Base-by-base conservation (phyloP, 2,888 invertebrate genomes). In the Trichogramma dendrolimi region DNA sequence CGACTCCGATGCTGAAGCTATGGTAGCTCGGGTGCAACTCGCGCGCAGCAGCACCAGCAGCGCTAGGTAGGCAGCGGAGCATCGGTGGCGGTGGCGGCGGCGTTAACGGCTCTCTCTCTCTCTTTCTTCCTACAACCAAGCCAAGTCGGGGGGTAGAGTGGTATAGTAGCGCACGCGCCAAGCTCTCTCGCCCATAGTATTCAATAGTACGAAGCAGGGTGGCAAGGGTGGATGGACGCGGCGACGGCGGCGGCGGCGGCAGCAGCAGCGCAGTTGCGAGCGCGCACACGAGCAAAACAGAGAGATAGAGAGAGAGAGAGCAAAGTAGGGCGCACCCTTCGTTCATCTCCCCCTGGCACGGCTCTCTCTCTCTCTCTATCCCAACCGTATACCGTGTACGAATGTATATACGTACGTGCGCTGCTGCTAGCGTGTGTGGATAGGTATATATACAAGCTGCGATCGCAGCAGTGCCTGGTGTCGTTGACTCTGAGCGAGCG, bases 261-360 rank as follows among this genome's bases (percentile, higher is more conserved):
- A 4, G 42, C 49, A 38, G 42, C 53, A 7, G n/a, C 11, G 6
- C 41, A 42, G 42, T 14, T 11, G 41, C 11, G 38, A 46, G 4
- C 10, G 5, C n/a, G 10, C 40, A 4, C 44, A 27, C 38, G 39
- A 49, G 14, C 48, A 11, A 8, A 8, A 5, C 38, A 43, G 6
- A 8, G 3, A 6, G n/a, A n/a, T n/a, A n/a, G n/a, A n/a, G n/a
- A n/a, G 27, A 27, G 14, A 14, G 27, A 27, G 27, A 27, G 67
- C 70, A 72, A 76, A 74, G 74, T 73, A 75, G 77, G 77, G 73
- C 76, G 75, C 75, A 77, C 76, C 75, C 75, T 76, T 75, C 74
- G 71, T 71, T 71, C 68, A 68, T 62, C n/a, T 51, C 50, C 46
- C 54, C 57, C 2, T 50, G 54, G 54, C 49, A 48, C 55, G 54